Percentiles rank a stretch among this genome's conserved stretches.
These are phyloP conservation scores for Caenorhabditis imperialis DNA, from an alignment of 2,888 invertebrate genomes.

Conservation along the genomic window DNA sequence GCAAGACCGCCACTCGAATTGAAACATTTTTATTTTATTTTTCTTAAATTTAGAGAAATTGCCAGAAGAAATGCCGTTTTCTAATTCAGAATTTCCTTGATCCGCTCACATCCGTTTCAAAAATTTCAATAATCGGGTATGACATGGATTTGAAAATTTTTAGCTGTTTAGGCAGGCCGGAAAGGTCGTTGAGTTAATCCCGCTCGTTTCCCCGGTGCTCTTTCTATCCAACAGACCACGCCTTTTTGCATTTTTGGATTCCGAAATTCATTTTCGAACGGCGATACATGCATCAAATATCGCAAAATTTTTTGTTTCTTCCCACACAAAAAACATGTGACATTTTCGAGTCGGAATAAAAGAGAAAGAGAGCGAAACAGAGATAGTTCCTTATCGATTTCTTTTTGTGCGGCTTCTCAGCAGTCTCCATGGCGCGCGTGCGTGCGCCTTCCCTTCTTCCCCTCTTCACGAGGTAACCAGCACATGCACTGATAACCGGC, in stretches of 20 bases:
- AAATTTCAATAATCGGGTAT: too few species aligned
- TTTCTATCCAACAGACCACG: too few species aligned
- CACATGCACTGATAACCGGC: constrained; percentile 4
- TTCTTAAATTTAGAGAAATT: too few species aligned
- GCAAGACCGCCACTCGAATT: too few species aligned
- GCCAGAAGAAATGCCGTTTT: too few species aligned
- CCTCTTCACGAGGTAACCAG: neutral
- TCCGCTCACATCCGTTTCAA: too few species aligned
- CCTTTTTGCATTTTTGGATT: too few species aligned
- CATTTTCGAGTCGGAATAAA: neutral
- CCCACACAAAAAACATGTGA: constrained; percentile 9
- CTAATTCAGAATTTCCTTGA: too few species aligned
- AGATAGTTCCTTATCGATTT: constrained; percentile 12
- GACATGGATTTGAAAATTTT: neutral
- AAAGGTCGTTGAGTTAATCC: neutral
- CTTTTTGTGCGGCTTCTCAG: constrained; percentile 12
- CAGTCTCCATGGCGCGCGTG: constrained; percentile 15
- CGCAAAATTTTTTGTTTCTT: neutral
- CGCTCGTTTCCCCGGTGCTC: neutral
- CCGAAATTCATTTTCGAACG: neutral
- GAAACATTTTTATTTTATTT: too few species aligned
- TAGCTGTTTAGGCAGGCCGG: neutral
- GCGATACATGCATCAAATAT: too few species aligned
- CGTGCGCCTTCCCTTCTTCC: too few species aligned
- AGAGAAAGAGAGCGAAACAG: too few species aligned